Base-by-base conservation (phyloP, 2,113 vertebrate genomes). In the Cephalopterus ornatus region DNA sequence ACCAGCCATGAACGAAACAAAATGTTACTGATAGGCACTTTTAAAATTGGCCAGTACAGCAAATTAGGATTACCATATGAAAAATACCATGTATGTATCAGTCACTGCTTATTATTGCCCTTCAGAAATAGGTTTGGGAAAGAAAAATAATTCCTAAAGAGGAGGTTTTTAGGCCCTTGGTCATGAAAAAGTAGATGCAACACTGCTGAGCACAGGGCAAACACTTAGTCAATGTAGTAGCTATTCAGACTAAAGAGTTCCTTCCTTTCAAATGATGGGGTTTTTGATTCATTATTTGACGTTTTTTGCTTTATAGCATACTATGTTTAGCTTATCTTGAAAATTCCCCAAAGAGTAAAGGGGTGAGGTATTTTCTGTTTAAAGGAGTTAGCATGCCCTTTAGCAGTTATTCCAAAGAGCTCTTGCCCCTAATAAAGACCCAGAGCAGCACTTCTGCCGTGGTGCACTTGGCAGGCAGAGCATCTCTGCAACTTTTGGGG, bases 381-480 rank as follows among this genome's bases (percentile, higher is more conserved):
- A 37, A 39, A 70, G 32, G 65, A 56, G 49, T 23, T 9, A 19
- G 37, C 6, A 16, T 44, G 53, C 49, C 55, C 49, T 50, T 59
- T 2, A 22, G 56, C 26, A 68, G 24, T 35, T 23, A 32, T 37
- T 65, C 55, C 11, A 8, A n/a, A 24, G 21, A 23, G 42, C 16
- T n/a, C 11, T 46, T 58, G 47, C 26, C 33, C 14, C 39, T 21
- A 12, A 33, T 16, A 37, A 32, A 32, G 49, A 39, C 24, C 30
- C 33, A 65, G 27, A 75, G 22, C 32, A 26, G 50, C 2, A 0
- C 0, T 0, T 14, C 47, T 63, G 53, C 32, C 27, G 30, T 3
- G 7, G 24, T 42, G 15, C 19, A 3, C 15, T 39, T 33, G 41
- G 49, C 49, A 47, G 15, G 35, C 19, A 23, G 8, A 77, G 26